Evolutionary conservation across 1,140 invertebrate species (phyloP), one percentile per base, ranked within the genome.

Genomic region (Diplogasteroides magnus): DNA sequence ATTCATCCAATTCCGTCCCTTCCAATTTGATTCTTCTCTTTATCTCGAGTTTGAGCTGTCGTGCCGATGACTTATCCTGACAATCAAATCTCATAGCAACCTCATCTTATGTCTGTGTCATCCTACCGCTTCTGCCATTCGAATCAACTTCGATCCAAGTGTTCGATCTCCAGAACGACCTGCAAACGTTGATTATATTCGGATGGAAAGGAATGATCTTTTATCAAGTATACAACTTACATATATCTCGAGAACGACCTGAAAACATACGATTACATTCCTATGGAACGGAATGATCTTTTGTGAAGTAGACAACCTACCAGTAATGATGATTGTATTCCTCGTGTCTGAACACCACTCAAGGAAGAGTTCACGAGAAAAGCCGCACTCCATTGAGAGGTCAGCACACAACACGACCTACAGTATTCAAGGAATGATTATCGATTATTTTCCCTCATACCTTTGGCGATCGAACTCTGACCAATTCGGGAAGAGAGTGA

Each of bases 371-470:
- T 98, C 95, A 64, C 95, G 86, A 0, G 94, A 91, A 85, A 93
- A 98, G 0, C 97, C 97, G 79, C 89, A 90, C 84, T 99, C 94
- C 85, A 99, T 88, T 83, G 98, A 95, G 0, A 94, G 90, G 64
- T 90, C 91, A 82, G 93, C 96, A 3, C 94, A 93, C 55, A 99
- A 85, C 2, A 99, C 95, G 29, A 98, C 93, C 88, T 89, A n/a
- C n/a, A n/a, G n/a, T n/a, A n/a, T n/a, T n/a, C n/a, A n/a, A n/a
- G n/a, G n/a, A n/a, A n/a, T n/a, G n/a, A n/a, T n/a, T n/a, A n/a
- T n/a, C n/a, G n/a, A n/a, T n/a, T n/a, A n/a, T n/a, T n/a, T n/a
- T n/a, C 14, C 23, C 6, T 23, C 59, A 14, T 83, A 89, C 89
- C 85, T 97, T 97, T n/a, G 96, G 94, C 71, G 91, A 92, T 0